These are phyloP conservation scores for Noctua fimbriata DNA, from an alignment of 2,888 invertebrate species.

Conservation along the genomic window DNA sequence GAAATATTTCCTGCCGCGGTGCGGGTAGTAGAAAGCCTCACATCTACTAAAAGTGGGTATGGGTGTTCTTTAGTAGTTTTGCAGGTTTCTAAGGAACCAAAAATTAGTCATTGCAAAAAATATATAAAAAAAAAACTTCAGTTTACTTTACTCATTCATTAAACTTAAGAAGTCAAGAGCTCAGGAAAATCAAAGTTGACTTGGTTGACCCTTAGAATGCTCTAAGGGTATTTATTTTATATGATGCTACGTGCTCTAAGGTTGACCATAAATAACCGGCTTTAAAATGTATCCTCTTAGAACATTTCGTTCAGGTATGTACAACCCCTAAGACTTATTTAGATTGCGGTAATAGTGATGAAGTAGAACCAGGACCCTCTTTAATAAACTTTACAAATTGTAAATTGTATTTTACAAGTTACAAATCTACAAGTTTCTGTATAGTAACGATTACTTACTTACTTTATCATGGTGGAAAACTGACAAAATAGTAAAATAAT, in stretches of 20 bases:
- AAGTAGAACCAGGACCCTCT: neutral
- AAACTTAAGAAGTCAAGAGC: neutral
- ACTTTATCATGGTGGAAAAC: too few species aligned
- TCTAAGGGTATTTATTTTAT: too few species aligned
- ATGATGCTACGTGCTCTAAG: neutral
- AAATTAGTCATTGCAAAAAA: neutral
- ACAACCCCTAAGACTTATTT: neutral
- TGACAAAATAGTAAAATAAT: too few species aligned
- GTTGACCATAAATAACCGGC: neutral
- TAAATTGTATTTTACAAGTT: too few species aligned
- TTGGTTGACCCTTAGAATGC: neutral
- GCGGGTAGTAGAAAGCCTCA: neutral
- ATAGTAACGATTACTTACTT: too few species aligned
- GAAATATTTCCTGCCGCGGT: neutral
- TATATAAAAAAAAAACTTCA: neutral
- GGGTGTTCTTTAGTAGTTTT: neutral
- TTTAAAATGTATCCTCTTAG: neutral
- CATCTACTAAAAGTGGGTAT: neutral
- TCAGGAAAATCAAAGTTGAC: neutral
- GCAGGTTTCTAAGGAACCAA: neutral
- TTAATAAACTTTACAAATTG: too few species aligned
- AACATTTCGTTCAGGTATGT: neutral
- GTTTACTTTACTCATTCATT: neutral
- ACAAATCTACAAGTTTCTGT: too few species aligned
- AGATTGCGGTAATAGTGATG: neutral